A percentile compares a stretch with the other conserved stretches of the same genome.
phyloP scores from a whole-genome alignment of 23 tunicate genomes.

The Styela plicata region DNA sequence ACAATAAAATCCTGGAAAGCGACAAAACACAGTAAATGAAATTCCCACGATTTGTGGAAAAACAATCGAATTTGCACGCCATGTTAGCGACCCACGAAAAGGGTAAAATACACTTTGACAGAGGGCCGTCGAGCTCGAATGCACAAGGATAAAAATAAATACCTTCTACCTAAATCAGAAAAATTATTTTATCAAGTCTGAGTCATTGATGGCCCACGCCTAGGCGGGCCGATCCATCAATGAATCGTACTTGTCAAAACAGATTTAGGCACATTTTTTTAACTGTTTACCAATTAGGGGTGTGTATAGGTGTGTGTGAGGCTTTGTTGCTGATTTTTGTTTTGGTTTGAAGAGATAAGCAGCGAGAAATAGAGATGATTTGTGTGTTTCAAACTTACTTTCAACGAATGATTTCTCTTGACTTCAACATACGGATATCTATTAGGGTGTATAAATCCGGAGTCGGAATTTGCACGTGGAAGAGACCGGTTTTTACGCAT shows the following conservation, averaged over 20 bases:
- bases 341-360: too few species aligned
- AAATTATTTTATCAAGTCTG: too few species aligned
- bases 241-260: too few species aligned
- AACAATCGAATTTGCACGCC: not conserved
- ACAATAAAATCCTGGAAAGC: not conserved
- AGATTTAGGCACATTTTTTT: too few species aligned
- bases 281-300: too few species aligned
- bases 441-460: constrained; percentile 8
- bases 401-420: constrained; percentile 73
- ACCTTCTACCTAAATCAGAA: too few species aligned
- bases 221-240: too few species aligned
- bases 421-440: constrained; percentile 23
- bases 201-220: too few species aligned
- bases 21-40: not conserved
- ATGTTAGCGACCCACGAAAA: not conserved
- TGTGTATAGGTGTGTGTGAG: too few species aligned
- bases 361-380: too few species aligned
- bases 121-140: not conserved
- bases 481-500: constrained; percentile 5
- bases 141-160: too few species aligned
- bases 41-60: not conserved
- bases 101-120: not conserved
- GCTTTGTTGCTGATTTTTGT: too few species aligned
- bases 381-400: constrained; percentile 37
- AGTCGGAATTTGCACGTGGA: constrained; percentile 49